phyloP scores from a whole-genome alignment of 2,113 vertebrate species.

The Paradisaea rubra region DNA sequence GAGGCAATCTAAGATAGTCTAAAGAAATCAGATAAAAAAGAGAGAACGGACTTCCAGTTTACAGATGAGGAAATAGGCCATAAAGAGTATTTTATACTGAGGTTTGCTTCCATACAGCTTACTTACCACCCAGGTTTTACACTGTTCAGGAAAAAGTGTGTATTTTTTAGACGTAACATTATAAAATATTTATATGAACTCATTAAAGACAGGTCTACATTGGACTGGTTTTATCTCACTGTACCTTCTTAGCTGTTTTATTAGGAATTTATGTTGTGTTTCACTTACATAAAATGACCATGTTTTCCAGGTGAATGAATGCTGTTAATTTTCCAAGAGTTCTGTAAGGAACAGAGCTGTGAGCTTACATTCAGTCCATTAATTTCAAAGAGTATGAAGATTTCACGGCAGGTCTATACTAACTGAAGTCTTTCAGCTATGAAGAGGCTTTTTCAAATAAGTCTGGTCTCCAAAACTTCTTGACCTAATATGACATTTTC shows the following conservation, averaged over 20 bases:
- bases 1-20: background rate
- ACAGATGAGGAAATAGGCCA: background rate
- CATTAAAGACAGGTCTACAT: background rate
- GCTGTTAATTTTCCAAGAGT: background rate
- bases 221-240: background rate
- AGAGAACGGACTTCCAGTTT: background rate
- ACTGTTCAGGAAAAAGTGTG: background rate
- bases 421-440: background rate
- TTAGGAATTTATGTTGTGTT: background rate
- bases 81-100: background rate
- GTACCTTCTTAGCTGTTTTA: background rate
- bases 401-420: background rate
- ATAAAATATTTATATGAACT: background rate
- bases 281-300: background rate
- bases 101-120: background rate
- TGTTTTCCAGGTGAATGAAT: background rate
- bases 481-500: background rate
- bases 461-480: background rate
- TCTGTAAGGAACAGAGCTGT: background rate
- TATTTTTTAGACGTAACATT: background rate
- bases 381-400: background rate
- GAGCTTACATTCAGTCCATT: background rate
- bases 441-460: background rate
- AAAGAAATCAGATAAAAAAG: background rate
- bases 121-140: background rate